These are phyloP conservation scores for Patiria miniata DNA, from an alignment of 35 echinoderm and acorn worm species.

Conservation along the genomic window DNA sequence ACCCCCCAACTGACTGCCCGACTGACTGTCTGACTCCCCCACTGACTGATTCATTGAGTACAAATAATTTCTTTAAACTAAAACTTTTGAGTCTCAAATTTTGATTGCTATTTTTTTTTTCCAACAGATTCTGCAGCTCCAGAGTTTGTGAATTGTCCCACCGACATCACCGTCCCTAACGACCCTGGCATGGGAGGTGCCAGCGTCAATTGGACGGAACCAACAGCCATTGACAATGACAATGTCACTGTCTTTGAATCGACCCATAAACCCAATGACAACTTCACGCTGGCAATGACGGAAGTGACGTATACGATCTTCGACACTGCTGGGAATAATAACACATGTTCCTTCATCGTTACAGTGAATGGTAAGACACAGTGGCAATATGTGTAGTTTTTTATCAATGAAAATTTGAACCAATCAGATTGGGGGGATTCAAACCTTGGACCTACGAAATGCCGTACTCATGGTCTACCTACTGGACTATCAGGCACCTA, in stretches of 20 bases:
- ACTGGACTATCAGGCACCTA: too few species aligned
- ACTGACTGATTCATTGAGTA: too few species aligned
- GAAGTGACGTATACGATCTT: constrained; percentile 25
- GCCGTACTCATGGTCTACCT: too few species aligned
- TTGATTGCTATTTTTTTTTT: background rate
- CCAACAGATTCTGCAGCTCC: constrained; percentile 31
- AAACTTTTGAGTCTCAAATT: too few species aligned
- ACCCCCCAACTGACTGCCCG: too few species aligned
- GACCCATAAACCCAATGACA: constrained; percentile 2
- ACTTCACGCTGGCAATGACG: background rate
- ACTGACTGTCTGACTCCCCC: too few species aligned
- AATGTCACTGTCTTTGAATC: constrained; percentile 8
- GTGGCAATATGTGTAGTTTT: too few species aligned
- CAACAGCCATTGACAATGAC: constrained; percentile 36
- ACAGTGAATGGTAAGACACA: constrained; percentile 31
- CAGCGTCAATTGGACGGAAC: constrained; percentile 18
- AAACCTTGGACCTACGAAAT: too few species aligned
- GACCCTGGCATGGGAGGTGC: background rate
- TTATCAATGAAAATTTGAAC: too few species aligned
- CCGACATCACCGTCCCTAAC: background rate
- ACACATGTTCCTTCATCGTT: constrained; percentile 22
- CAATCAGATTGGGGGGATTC: too few species aligned
- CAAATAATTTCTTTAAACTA: too few species aligned
- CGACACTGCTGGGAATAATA: constrained; percentile 8
- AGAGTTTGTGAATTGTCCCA: constrained; percentile 32